Conservation (phyloP, 2,113 vertebrate species). For the Smithornis capensis region DNA sequence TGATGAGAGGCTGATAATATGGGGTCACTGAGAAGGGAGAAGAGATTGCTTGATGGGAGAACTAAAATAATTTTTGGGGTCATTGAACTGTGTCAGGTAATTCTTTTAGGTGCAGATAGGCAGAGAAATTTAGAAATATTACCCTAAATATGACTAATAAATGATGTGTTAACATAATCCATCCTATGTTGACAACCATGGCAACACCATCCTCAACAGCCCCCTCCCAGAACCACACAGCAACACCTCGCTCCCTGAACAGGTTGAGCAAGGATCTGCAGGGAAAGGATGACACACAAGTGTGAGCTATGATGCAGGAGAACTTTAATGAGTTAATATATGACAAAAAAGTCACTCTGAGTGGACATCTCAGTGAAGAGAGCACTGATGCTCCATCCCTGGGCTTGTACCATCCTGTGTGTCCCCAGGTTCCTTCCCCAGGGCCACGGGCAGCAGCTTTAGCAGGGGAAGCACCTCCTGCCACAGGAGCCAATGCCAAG, state of each 20-base stretch:
- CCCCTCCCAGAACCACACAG: neutral
- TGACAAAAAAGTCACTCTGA: neutral
- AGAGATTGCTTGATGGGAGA: neutral
- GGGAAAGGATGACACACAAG: neutral
- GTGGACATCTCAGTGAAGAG: no score
- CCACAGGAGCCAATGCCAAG: neutral
- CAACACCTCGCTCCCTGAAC: no score
- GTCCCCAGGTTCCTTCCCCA: neutral
- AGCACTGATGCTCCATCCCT: accelerated
- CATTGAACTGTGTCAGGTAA: neutral
- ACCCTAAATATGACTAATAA: neutral
- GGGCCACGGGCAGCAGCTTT: neutral
- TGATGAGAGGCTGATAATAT: neutral
- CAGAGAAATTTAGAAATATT: neutral
- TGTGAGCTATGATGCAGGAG: neutral
- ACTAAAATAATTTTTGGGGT: neutral
- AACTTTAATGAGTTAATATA: neutral
- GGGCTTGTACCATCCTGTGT: accelerated
- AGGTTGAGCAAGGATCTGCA: neutral
- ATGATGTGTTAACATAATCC: neutral
- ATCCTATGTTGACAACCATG: neutral
- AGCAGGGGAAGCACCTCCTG: neutral
- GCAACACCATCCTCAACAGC: neutral
- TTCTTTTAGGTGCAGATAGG: neutral
- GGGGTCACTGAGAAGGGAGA: neutral